Conservation (phyloP, 2,113 vertebrate species). For the Tonatia bakeri region DNA sequence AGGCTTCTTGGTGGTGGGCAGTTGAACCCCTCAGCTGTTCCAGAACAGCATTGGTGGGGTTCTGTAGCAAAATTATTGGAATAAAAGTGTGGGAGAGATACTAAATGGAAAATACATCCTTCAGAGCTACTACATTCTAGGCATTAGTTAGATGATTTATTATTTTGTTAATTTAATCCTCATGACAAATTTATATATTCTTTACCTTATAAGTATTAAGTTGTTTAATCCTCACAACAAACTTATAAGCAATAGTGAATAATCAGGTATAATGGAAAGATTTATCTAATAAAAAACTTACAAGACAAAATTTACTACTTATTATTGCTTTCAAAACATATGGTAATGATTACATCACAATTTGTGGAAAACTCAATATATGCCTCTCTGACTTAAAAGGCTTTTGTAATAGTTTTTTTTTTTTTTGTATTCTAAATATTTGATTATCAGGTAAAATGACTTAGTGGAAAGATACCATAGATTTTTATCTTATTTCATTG, state of each 20-base stretch:
- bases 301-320: background rate
- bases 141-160: background rate
- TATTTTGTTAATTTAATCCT: background rate
- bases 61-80: background rate
- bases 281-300: background rate
- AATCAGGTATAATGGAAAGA: background rate
- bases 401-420: background rate
- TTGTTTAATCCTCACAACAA: background rate
- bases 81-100: too few relatives aligned
- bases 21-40: too few relatives aligned
- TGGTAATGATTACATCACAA: background rate
- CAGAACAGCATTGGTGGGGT: too few relatives aligned
- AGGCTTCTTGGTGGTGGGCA: too few relatives aligned
- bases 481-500: background rate
- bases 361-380: background rate
- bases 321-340: conserved; percentile 3
- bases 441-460: background rate
- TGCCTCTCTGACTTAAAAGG: background rate
- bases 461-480: background rate
- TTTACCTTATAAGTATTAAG: background rate
- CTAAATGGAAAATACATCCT: background rate
- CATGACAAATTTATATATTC: background rate
- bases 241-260: background rate
- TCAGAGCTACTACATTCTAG: background rate
- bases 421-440: background rate